phyloP scores from a whole-genome alignment of 2,888 invertebrate species.

The Synanthedon formicaeformis region DNA sequence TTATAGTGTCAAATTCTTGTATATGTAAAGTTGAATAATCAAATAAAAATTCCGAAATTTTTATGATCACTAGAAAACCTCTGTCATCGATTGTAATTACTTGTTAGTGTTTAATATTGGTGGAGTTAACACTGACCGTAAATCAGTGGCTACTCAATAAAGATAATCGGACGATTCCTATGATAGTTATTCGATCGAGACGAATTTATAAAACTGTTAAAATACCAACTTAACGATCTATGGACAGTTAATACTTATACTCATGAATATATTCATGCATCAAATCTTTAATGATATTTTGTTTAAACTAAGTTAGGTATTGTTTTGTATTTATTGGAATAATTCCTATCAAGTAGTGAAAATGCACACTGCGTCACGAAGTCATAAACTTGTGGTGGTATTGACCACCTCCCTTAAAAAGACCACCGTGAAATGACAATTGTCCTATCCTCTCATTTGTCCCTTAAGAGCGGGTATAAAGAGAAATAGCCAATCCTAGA shows the following conservation, averaged over 20 bases:
- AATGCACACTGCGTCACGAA: too few relatives aligned
- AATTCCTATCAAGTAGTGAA: too few relatives aligned
- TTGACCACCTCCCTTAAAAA: too few relatives aligned
- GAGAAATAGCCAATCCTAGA: too few relatives aligned
- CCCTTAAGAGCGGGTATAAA: too few relatives aligned
- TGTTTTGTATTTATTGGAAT: too few relatives aligned
- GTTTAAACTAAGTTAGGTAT: too few relatives aligned
- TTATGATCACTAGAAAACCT: constrained; percentile 1
- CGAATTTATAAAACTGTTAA: constrained; percentile 45
- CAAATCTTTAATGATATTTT: constrained; percentile 9
- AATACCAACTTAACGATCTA: constrained; percentile 43
- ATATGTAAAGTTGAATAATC: too few relatives aligned
- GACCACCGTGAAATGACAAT: too few relatives aligned
- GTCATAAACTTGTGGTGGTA: too few relatives aligned
- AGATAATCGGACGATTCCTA: constrained; percentile 47
- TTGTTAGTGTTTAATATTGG: constrained; percentile 19
- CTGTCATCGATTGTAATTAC: constrained; percentile 22
- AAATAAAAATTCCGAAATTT: not conserved
- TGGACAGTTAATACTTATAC: constrained; percentile 36
- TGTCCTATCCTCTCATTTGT: too few relatives aligned
- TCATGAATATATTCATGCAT: constrained; percentile 49
- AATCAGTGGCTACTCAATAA: constrained; percentile 37
- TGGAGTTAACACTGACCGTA: constrained; percentile 42
- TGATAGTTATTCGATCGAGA: constrained; percentile 34
- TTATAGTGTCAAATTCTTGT: too few relatives aligned